phyloP scores from a whole-genome alignment of 1,140 invertebrate species.

The Belonocnema kinseyi region DNA sequence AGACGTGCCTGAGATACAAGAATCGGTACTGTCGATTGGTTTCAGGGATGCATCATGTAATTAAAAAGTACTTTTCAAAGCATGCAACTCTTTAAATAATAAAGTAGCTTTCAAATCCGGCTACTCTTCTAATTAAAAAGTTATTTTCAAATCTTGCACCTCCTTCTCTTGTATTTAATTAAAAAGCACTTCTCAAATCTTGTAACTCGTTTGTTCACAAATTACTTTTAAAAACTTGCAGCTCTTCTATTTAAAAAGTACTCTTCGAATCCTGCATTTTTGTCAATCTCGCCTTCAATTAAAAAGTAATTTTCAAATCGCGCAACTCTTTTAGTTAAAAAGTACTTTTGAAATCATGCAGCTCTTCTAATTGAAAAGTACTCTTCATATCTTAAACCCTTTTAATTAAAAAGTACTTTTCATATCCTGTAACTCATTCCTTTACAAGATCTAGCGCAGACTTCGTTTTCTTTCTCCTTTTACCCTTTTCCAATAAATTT shows the following conservation, averaged over 20 bases:
- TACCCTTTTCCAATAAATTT: too few relatives aligned
- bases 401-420: not conserved
- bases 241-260: not conserved
- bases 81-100: too few relatives aligned
- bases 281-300: not conserved
- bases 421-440: too few relatives aligned
- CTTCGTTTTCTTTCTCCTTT: too few relatives aligned
- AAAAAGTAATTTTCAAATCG: not conserved
- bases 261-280: not conserved
- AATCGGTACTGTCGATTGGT: not conserved
- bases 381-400: not conserved
- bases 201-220: not conserved
- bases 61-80: not conserved
- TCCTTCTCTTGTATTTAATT: not conserved
- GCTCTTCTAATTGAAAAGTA: not conserved
- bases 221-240: not conserved
- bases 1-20: conserved; percentile 54
- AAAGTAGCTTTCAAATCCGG: too few relatives aligned
- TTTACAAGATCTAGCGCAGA: not conserved
- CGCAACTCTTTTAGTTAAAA: not conserved
- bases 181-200: not conserved
- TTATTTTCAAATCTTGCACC: not conserved
- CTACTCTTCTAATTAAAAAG: not conserved
- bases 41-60: conserved; percentile 3
- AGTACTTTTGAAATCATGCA: not conserved